Evolutionary conservation across 2,797 vertebrate genomes (phyloP).

Genomic region (Anguilla pacifica): DNA sequence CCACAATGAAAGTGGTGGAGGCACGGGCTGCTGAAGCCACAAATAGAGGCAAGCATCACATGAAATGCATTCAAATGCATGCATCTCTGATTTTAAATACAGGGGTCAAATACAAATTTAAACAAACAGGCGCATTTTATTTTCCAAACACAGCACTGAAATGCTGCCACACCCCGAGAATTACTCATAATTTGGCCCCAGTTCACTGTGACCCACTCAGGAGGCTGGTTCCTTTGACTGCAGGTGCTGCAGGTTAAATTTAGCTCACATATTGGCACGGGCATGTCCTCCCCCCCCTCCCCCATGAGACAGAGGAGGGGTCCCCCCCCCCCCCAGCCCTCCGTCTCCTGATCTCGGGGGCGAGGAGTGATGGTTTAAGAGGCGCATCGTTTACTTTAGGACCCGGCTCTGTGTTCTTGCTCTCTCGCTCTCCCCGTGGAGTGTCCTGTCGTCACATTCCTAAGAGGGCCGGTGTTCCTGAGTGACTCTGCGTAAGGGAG

Average conservation of each 20-base stretch:
- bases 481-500: background rate
- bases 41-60: too few relatives aligned
- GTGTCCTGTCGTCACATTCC: background rate
- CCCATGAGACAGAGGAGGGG: background rate
- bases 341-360: background rate
- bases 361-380: conserved; percentile 1
- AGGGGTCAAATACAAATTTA: too few relatives aligned
- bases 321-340: too few relatives aligned
- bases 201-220: background rate
- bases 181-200: background rate
- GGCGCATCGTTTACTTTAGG: background rate
- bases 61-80: too few relatives aligned
- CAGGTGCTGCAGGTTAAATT: background rate
- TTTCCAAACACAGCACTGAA: too few relatives aligned
- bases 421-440: background rate
- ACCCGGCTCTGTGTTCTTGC: background rate
- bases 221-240: background rate
- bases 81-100: too few relatives aligned
- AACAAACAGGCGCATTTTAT: too few relatives aligned
- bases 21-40: too few relatives aligned
- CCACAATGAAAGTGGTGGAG: too few relatives aligned
- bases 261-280: background rate
- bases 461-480: background rate
- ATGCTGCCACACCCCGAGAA: too few relatives aligned
- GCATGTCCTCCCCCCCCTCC: too few relatives aligned